These are phyloP conservation scores for Talpa occidentalis DNA, from an alignment of 2,113 vertebrate species.

Conservation along the genomic window DNA sequence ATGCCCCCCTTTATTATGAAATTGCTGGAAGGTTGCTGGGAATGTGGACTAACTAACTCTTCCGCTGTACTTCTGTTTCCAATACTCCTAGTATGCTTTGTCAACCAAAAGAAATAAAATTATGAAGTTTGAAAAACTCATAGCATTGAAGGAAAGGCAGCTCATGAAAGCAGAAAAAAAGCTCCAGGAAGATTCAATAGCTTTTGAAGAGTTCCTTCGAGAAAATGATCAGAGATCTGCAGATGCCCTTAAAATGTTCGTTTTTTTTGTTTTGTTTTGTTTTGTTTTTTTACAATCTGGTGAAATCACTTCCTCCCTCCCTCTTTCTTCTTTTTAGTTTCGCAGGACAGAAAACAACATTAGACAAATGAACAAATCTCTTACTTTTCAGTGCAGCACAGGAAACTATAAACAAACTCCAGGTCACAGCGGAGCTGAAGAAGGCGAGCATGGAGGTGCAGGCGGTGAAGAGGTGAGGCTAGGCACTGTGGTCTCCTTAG, in stretches of 20 bases:
- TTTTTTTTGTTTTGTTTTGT: neutral
- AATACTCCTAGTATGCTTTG: slow-evolving; percentile 78
- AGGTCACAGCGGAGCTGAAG: slow-evolving; percentile 77
- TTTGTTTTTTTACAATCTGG: neutral
- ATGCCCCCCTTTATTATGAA: neutral
- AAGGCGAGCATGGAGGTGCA: slow-evolving; percentile 76
- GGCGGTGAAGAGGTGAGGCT: slow-evolving; percentile 80
- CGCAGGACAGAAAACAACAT: neutral
- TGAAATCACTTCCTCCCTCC: neutral
- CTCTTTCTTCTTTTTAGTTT: neutral
- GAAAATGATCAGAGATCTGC: slow-evolving; percentile 82
- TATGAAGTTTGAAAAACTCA: slow-evolving; percentile 68
- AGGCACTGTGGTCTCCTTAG: fast-evolving
- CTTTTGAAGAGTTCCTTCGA: slow-evolving; percentile 84
- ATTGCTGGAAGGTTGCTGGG: neutral
- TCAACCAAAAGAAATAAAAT: slow-evolving; percentile 80
- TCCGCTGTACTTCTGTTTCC: slow-evolving; percentile 2
- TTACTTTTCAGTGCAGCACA: slow-evolving; percentile 82
- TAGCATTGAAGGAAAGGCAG: slow-evolving; percentile 63
- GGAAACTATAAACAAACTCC: slow-evolving; percentile 81
- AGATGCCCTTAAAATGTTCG: slow-evolving; percentile 84
- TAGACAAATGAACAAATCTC: neutral
- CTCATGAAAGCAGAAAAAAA: slow-evolving; percentile 76
- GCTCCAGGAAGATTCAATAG: slow-evolving; percentile 76
- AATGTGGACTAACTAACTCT: neutral